A percentile compares a stretch with the other conserved stretches of the same genome.
Conservation (phyloP, 2,797 vertebrate genomes). For the Pipistrellus pipistrellus region DNA sequence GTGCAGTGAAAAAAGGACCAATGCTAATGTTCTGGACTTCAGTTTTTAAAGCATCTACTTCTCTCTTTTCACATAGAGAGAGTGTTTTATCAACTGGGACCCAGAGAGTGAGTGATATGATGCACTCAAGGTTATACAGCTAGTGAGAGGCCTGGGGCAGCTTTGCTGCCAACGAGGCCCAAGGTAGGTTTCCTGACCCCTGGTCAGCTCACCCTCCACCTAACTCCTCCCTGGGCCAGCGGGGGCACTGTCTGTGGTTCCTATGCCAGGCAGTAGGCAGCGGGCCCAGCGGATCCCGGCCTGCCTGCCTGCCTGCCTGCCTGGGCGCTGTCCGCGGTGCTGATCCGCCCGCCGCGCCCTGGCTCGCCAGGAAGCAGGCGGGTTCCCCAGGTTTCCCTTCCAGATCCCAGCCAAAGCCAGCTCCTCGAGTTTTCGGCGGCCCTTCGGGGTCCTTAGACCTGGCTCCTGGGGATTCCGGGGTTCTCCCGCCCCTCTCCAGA, state of each 20-base stretch:
- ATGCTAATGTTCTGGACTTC: background rate
- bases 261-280: background rate
- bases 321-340: slow-evolving; percentile 82
- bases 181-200: background rate
- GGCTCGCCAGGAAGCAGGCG: background rate
- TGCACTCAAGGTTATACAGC: slow-evolving; percentile 76
- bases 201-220: background rate
- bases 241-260: background rate
- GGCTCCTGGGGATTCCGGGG: background rate
- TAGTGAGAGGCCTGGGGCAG: background rate
- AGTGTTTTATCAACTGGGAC: background rate
- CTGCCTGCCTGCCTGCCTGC: background rate
- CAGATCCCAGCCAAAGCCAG: slow-evolving; percentile 22
- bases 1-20: background rate
- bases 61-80: background rate
- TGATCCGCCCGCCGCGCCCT: slow-evolving; percentile 60
- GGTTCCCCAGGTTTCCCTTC: slow-evolving; percentile 10
- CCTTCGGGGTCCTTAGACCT: slow-evolving; percentile 34
- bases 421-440: background rate
- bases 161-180: background rate
- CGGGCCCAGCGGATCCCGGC: slow-evolving; percentile 51
- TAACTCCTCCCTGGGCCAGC: background rate
- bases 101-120: slow-evolving; percentile 38
- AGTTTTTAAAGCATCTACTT: slow-evolving; percentile 2
- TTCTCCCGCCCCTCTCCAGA: slow-evolving; percentile 51